Base-by-base conservation (phyloP, 2,113 vertebrate genomes). In the Zapus hudsonius region DNA sequence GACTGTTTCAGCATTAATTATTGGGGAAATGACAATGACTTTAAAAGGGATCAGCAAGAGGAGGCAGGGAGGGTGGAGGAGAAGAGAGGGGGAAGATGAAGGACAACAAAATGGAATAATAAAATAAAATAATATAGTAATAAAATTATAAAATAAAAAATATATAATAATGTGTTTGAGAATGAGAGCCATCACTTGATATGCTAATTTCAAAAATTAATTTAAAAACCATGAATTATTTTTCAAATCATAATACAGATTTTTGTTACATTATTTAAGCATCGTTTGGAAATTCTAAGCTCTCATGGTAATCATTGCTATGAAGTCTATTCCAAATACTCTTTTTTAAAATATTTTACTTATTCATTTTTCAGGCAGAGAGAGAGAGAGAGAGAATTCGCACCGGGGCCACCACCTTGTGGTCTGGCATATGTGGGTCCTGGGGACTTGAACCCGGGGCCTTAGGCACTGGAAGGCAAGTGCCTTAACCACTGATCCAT, bases 211-310 rank as follows among this genome's bases (percentile, higher is more conserved):
- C 36, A 29, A 52, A 10, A 52, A 20, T 52, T 55, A 29, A 69
- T 61, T 61, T 40, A 79, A 79, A 79, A 11, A 66, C 31, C 29
- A 69, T 27, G 20, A n/a, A 36, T 69, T 8, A 16, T 44, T 70
- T 29, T 52, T 52, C 3, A 84, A 55, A 12, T n/a, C 5, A 84
- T 69, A 67, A 55, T 29, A 70, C 55, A 9, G 66, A 70, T 36
- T 55, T 84, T 91, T 66, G 23, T 42, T 29, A 1, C 20, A 61
- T 36, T 52, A 87, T 52, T 90, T 84, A 93, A 94, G 25, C 73
- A 84, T 33, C 52, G 72, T 91, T 87, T 94, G 59, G 42, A 91
- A 47, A 73, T 75, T 61, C 47, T 87, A 83, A 84, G 19, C 33
- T 70, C 47, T 2, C 10, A 33, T 42, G 8, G 27, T 85, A 91